These are phyloP conservation scores for Drosophila pallidifrons DNA, from an alignment of 1,140 invertebrate species.

Conservation along the genomic window DNA sequence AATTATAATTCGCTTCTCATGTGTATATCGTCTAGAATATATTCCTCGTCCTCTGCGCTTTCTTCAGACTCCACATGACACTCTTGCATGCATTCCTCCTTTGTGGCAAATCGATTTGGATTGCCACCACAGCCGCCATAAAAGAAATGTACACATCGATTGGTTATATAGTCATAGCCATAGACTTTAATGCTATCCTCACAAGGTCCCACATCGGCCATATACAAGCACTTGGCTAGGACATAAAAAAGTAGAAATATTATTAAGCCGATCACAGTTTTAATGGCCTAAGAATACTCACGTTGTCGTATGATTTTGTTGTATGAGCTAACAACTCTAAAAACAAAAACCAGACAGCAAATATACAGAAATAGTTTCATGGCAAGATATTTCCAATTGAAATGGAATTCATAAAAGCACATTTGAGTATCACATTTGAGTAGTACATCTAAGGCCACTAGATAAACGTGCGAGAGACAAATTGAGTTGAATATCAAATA, in stretches of 20 bases:
- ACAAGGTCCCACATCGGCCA: constrained; percentile 55
- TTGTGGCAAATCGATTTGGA: constrained; percentile 57
- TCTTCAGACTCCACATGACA: constrained; percentile 39
- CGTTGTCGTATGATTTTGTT: constrained; percentile 38
- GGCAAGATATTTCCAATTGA: not conserved
- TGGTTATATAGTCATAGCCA: constrained; percentile 61
- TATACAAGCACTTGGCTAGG: constrained; percentile 51
- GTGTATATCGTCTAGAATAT: constrained; percentile 35
- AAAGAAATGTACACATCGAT: constrained; percentile 60
- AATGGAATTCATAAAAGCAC: not conserved
- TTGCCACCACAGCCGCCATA: constrained; percentile 69
- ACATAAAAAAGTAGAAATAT: no score
- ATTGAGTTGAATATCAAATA: not conserved
- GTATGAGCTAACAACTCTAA: not conserved
- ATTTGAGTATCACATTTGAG: not conserved
- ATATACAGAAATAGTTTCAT: not conserved
- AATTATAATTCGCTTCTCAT: constrained; percentile 33
- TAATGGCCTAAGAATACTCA: constrained; percentile 30
- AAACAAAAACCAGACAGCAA: not conserved
- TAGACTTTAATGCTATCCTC: constrained; percentile 44
- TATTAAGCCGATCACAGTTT: not conserved
- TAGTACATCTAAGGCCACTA: not conserved
- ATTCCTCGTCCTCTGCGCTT: constrained; percentile 32
- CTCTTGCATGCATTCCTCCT: constrained; percentile 45
- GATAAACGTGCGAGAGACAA: not conserved